Percentiles rank a stretch among this genome's conserved stretches.
phyloP scores from a whole-genome alignment of 1,140 invertebrate genomes.

The Drosophila insularis region DNA sequence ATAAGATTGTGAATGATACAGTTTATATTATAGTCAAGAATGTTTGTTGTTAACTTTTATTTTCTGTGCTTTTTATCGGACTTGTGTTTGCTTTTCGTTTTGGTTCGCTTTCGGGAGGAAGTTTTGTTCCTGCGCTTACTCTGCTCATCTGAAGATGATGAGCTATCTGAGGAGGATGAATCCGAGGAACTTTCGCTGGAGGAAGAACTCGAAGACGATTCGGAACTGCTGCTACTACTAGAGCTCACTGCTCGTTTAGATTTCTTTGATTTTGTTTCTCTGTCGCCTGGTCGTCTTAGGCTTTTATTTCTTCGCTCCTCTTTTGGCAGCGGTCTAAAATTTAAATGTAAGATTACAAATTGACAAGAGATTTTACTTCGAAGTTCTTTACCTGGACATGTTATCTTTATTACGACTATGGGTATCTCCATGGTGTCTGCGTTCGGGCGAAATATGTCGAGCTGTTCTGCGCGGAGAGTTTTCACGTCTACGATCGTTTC shows the following conservation, averaged over 20 bases:
- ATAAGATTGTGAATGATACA: constrained; percentile 35
- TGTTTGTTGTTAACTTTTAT: constrained; percentile 34
- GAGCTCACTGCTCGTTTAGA: constrained; percentile 36
- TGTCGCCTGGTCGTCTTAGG: constrained; percentile 15
- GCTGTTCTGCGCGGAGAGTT: constrained; percentile 23
- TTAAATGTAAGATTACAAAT: background rate
- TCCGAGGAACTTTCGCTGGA: constrained; percentile 47
- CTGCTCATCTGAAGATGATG: constrained; percentile 49
- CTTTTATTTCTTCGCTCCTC: constrained; percentile 18
- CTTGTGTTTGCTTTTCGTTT: constrained; percentile 57
- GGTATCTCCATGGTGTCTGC: constrained; percentile 14
- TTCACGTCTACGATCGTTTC: constrained; percentile 10
- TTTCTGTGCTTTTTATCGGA: constrained; percentile 62
- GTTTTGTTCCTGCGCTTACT: constrained; percentile 47
- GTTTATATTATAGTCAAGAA: constrained; percentile 27
- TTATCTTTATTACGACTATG: constrained; percentile 9
- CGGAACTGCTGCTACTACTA: constrained; percentile 54
- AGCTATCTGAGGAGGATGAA: constrained; percentile 15
- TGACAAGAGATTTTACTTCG: background rate
- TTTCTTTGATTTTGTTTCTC: constrained; percentile 34
- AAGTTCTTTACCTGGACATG: constrained; percentile 29
- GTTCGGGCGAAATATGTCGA: constrained; percentile 17
- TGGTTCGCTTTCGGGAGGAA: constrained; percentile 27
- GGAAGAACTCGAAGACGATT: background rate
- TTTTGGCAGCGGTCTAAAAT: constrained; percentile 19